Base-by-base conservation (phyloP, 2,888 invertebrate species). In the Torymus texanus region DNA sequence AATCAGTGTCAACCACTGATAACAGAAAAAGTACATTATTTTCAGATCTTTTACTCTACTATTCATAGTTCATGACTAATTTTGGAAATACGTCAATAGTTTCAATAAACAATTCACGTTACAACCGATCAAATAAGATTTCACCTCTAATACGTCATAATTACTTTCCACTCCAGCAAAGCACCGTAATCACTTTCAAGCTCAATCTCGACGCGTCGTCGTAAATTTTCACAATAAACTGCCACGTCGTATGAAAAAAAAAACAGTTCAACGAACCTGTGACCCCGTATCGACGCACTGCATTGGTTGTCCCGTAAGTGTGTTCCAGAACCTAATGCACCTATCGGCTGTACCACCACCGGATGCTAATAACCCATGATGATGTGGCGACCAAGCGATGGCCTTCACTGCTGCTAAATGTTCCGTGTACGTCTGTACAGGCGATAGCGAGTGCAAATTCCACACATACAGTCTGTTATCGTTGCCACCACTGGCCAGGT, bases 271-370 rank as follows among this genome's bases (percentile, higher is more conserved):
- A 65, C 65, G 12, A 0, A 82, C 82, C 93, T 98, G 98, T 0
- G 97, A 97, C 14, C 98, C 97, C 12, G 99, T 99, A 89, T 99
- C 98, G 50, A 99, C 97, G 90, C 97, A 97, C 91, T 99, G 98
- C 96, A 98, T 97, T 1, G 98, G 97, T 91, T 99, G 98, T 11
- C 97, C 97, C 0, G 98, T 99, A 82, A 99, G 92, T 0, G 98
- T 99, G 91, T 99, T 99, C 98, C 99, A 99, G 92, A 99, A 99
- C 21, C 98, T 93, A 82, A 98, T 98, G 89, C 97, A 97, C 41
- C 98, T 92, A 91, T 99, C 99, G 0, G 98, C 99, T 0, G 99
- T 99, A n/a, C 99, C 99, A n/a, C 99, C 99, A 63, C 99, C 99
- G 58, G 97, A 97, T 0, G 98, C 98, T 81, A 99, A 91, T 71